These are phyloP conservation scores for Callocephalon fimbriatum DNA, from an alignment of 2,113 vertebrate species.

Conservation along the genomic window DNA sequence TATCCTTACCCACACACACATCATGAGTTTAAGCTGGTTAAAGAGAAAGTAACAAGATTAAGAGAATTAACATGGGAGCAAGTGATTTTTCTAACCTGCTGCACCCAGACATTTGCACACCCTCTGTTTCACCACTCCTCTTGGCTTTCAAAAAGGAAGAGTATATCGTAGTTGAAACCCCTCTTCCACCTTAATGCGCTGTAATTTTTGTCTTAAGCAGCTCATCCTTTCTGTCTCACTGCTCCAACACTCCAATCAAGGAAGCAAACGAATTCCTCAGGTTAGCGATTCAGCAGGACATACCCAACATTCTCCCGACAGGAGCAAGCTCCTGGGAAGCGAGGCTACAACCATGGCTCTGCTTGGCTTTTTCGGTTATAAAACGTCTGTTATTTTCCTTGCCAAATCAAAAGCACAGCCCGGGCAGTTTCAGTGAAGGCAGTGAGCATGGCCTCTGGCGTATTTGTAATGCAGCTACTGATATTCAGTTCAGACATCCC, in stretches of 20 bases:
- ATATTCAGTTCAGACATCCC: background rate
- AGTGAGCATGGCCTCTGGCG: fast-evolving
- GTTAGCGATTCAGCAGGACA: background rate
- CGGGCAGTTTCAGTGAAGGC: background rate
- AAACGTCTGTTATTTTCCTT: background rate
- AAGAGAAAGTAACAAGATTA: conserved; percentile 37
- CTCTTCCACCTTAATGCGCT: background rate
- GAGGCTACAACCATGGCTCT: background rate
- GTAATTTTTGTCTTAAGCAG: background rate
- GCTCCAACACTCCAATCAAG: background rate
- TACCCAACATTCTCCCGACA: background rate
- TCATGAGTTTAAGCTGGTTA: background rate
- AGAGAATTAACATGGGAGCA: background rate
- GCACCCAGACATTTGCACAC: background rate
- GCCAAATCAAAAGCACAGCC: background rate
- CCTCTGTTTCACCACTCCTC: background rate
- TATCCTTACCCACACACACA: background rate
- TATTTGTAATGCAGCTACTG: background rate
- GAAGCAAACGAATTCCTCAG: background rate
- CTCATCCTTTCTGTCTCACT: background rate
- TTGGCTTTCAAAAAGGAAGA: background rate
- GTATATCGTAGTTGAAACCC: background rate
- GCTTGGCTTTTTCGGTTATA: background rate
- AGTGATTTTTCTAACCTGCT: background rate
- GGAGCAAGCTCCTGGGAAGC: background rate